phyloP scores from a whole-genome alignment of 2,797 vertebrate genomes.

The Clarias platycephalus region DNA sequence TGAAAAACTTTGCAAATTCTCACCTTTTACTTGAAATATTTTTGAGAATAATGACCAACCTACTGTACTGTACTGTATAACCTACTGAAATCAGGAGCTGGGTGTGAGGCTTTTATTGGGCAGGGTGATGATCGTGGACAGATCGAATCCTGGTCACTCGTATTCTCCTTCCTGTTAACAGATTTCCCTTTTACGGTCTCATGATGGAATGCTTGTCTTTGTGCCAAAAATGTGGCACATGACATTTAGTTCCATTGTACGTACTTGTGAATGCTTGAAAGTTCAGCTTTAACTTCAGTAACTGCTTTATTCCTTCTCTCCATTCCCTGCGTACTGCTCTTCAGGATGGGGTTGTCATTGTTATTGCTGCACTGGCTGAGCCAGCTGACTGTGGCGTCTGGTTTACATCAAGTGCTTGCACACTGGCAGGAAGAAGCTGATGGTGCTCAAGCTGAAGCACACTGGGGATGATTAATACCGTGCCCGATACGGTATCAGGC shows the following conservation, averaged over 20 bases:
- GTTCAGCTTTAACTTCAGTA: conserved; percentile 14
- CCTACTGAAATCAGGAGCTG: background rate
- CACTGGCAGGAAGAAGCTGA: conserved; percentile 33
- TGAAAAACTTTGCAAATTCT: conserved; percentile 1
- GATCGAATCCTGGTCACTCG: conserved; percentile 65
- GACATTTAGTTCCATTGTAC: conserved; percentile 70
- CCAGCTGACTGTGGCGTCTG: conserved; percentile 34
- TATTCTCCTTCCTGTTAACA: conserved; percentile 59
- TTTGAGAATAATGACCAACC: background rate
- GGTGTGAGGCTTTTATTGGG: background rate
- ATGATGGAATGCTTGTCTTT: conserved; percentile 72
- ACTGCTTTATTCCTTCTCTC: background rate
- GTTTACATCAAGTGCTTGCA: conserved; percentile 36
- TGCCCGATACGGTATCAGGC: conserved; percentile 5
- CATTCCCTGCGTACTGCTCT: conserved; percentile 7
- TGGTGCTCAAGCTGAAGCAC: conserved; percentile 27
- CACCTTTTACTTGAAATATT: background rate
- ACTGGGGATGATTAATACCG: conserved; percentile 23
- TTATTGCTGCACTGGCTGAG: conserved; percentile 42
- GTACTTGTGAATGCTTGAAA: conserved; percentile 69
- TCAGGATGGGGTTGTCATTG: conserved; percentile 34
- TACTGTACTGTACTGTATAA: background rate
- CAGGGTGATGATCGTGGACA: conserved; percentile 46
- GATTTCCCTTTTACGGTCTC: conserved; percentile 74
- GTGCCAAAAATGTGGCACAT: conserved; percentile 69